Percentiles rank a stretch among this genome's conserved stretches.
Evolutionary conservation across 2,797 vertebrate genomes (phyloP).

Genomic region (Rhynchotus rufescens): DNA sequence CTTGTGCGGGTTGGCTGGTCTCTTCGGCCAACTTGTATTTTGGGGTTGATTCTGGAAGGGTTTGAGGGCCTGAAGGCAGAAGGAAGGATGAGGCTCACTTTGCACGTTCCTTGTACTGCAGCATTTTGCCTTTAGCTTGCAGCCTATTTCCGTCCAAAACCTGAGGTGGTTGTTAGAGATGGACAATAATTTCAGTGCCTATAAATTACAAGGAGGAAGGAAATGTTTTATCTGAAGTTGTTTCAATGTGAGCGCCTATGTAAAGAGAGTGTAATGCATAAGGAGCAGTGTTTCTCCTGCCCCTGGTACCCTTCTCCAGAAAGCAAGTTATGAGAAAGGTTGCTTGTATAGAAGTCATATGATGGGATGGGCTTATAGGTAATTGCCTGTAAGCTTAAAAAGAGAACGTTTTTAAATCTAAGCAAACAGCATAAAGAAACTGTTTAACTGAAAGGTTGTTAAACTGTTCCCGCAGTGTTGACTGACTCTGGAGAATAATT

Average conservation of each 20-base stretch:
- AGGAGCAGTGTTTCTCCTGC: neutral
- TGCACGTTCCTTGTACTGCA: neutral
- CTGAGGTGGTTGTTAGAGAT: neutral
- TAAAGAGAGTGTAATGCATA: neutral
- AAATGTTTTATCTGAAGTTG: neutral
- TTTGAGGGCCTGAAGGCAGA: neutral
- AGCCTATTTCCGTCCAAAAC: neutral
- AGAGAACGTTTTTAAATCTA: neutral
- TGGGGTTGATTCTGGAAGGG: neutral
- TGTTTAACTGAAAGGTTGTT: neutral
- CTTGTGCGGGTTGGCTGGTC: neutral
- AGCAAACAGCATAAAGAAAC: neutral
- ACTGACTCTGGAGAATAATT: neutral
- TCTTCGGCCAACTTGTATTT: neutral
- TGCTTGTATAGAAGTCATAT: neutral
- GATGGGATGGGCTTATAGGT: neutral
- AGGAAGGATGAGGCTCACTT: neutral
- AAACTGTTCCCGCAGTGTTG: neutral
- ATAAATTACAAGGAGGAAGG: neutral
- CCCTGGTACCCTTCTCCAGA: neutral
- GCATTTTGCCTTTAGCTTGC: neutral
- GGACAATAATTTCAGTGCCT: neutral
- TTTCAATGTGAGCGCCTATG: neutral
- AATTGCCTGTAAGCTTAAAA: conserved; percentile 11
- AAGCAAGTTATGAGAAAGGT: neutral